Percentiles rank a stretch among this genome's conserved stretches.
Conservation (phyloP, 1,140 invertebrate species). For the Aphis craccivora region DNA sequence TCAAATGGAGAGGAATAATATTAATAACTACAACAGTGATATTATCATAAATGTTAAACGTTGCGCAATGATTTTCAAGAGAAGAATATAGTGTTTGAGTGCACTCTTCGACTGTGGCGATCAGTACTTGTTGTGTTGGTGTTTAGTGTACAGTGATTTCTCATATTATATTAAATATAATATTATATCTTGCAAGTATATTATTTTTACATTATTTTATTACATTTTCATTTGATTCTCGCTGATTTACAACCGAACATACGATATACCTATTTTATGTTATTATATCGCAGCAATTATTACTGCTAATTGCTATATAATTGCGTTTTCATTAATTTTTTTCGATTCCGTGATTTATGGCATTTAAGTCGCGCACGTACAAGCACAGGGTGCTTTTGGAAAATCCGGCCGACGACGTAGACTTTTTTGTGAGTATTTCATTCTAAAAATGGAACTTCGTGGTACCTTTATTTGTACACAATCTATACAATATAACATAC, state of each 20-base stretch:
- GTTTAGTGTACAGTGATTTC: background rate
- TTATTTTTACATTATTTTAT: background rate
- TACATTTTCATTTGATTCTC: background rate
- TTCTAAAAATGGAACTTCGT: no score
- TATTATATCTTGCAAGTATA: background rate
- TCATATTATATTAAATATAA: background rate
- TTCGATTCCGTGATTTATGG: background rate
- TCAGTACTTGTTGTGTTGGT: background rate
- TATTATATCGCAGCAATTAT: background rate
- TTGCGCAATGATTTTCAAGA: background rate
- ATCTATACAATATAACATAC: no score
- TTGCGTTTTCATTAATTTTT: background rate
- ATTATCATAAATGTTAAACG: background rate
- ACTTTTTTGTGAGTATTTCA: background rate
- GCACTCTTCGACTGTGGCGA: background rate
- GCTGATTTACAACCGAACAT: background rate
- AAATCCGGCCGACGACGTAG: background rate
- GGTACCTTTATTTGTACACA: no score
- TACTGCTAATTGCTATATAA: background rate
- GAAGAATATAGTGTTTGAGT: background rate
- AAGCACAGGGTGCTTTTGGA: constrained; percentile 14
- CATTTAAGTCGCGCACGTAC: constrained; percentile 14
- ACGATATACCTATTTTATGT: background rate
- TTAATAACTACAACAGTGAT: background rate
- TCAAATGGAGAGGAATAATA: background rate